phyloP scores from a whole-genome alignment of 2,888 invertebrate species.

The Oscheius sp. region DNA sequence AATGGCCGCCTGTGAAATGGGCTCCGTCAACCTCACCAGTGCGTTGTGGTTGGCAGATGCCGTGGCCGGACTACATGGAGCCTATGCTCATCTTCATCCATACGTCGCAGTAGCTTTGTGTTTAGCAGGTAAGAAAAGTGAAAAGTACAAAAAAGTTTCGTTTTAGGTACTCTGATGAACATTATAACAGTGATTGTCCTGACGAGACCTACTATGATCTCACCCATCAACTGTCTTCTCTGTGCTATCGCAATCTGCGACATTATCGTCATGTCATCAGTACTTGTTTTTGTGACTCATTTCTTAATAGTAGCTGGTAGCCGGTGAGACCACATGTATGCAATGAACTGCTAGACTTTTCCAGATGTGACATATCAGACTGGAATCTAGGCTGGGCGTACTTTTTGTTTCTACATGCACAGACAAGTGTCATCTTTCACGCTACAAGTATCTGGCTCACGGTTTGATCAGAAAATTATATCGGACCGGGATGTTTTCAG shows the following conservation, averaged over 20 bases:
- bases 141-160: background rate
- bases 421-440: conserved; percentile 75
- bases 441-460: conserved; percentile 76
- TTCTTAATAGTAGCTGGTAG: conserved; percentile 63
- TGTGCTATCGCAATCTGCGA: conserved; percentile 72
- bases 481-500: conserved; percentile 33
- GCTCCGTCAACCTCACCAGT: conserved; percentile 50
- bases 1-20: conserved; percentile 54
- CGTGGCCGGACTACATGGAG: conserved; percentile 54
- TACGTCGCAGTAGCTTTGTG: conserved; percentile 68
- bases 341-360: background rate
- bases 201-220: conserved; percentile 68
- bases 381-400: conserved; percentile 74
- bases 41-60: conserved; percentile 53
- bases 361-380: conserved; percentile 65
- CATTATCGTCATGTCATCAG: conserved; percentile 68
- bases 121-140: conserved; percentile 54
- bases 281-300: conserved; percentile 68
- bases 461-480: conserved; percentile 61
- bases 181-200: conserved; percentile 68
- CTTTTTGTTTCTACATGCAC: conserved; percentile 76
- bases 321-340: conserved; percentile 40
- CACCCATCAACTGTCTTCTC: conserved; percentile 63
- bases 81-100: conserved; percentile 67
- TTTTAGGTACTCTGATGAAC: conserved; percentile 69